Evolutionary conservation across 2,113 vertebrate species (phyloP), one percentile per base, ranked within the genome.

Genomic region (Melozone crissalis): DNA sequence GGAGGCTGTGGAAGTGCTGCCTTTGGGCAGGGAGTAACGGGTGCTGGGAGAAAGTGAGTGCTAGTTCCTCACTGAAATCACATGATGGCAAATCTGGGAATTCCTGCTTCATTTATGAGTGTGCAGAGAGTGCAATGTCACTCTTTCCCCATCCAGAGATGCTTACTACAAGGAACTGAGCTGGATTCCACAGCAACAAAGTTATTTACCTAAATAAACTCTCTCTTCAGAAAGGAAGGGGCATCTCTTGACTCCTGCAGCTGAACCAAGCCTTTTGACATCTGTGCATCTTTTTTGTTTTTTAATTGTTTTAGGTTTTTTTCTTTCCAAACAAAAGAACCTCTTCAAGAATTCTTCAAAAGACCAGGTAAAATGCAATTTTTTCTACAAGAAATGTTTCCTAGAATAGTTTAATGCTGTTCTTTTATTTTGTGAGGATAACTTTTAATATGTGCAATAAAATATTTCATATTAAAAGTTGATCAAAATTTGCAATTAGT

Each of bases 21-120:
- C 72, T 71, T 94, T 87, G 89, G 80, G 88, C 82, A 91, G 89
- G 33, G 85, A 94, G 61, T 71, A 94, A 51, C 3, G 62, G 75
- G 73, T 89, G 75, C 84, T 83, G 77, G 73, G 91, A 93, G 69
- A 65, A 94, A 95, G 83, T 44, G 27, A 96, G 65, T 78, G 85
- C 71, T 95, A 72, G 94, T 67, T 94, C 82, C 95, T 90, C 96
- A 84, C 81, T 96, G 94, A 73, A 91, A 92, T 97, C 97, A 97
- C 95, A 94, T 97, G 97, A 97, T 93, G 76, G 83, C 68, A 96
- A 91, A 96, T 89, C 96, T 95, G 89, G 78, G 95, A 96, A 97
- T 96, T 97, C 92, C 93, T 97, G 87, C 92, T 96, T 93, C 95
- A 95, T 88, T 97, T 97, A 87, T 74, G 94, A 95, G 91, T 39